Evolutionary conservation across 2,888 invertebrate species (phyloP), one percentile per base, ranked within the genome.

Genomic region (Caenorhabditis parvicauda): DNA sequence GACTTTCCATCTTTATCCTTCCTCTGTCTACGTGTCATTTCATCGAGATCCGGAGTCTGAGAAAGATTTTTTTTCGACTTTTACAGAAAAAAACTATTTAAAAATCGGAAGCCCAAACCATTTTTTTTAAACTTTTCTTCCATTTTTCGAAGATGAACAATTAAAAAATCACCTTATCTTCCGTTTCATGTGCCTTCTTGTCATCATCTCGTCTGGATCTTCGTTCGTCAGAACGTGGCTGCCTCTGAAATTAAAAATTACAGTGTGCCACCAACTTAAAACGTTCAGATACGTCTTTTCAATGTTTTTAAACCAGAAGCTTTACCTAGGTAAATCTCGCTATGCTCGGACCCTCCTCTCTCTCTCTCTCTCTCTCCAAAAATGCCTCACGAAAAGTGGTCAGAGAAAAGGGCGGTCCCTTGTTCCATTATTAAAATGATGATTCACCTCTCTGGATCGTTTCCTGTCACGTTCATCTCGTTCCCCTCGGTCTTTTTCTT

Each of bases 1-100:
- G n/a, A n/a, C n/a, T n/a, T n/a, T n/a, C n/a, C n/a, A 17, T 50
- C 17, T 41, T 62, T 22, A 54, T 62, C 22, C 45, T 45, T 21
- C 49, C 54, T n/a, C 14, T 38, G 21, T 22, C 37, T 19, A 19
- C n/a, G 3, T 42, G 25, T 21, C 39, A 45, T 32, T 22, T 28
- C 2, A 46, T 32, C 5, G 38, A 28, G 2, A 43, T 32, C 2
- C 38, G 24, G 2, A 35, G 38, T 32, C 9, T n/a, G 35, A 12
- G 9, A 9, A 12, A 12, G 9, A 32, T 9, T 32, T n/a, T 32
- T 32, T 32, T 9, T 9, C 9, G 35, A n/a, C n/a, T n/a, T n/a
- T 32, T 9, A 12, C 9, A 32, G n/a, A 32, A 32, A n/a, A n/a
- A n/a, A n/a, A n/a, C n/a, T n/a, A n/a, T n/a, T n/a, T n/a, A n/a